Percentiles rank a stretch among this genome's conserved stretches.
Evolutionary conservation across 2,113 vertebrate genomes (phyloP).

Genomic region (Mus spicilegus): DNA sequence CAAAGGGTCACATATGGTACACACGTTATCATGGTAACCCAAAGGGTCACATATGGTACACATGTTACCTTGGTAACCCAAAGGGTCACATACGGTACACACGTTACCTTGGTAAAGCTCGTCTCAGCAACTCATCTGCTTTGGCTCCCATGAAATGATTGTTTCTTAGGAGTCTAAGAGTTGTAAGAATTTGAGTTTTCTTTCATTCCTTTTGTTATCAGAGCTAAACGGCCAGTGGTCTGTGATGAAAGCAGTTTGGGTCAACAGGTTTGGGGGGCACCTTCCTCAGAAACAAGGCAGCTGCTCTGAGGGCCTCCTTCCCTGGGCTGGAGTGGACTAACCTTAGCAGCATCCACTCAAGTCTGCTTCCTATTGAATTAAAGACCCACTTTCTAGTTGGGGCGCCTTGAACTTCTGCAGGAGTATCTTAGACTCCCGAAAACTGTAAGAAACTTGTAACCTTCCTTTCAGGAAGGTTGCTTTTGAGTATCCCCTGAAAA

Average conservation of each 20-base stretch:
- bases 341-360: background rate
- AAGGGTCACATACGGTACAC: too few relatives aligned
- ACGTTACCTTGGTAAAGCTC: background rate
- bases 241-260: background rate
- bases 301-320: background rate
- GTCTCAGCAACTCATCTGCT: conserved; percentile 12
- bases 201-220: background rate
- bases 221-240: background rate
- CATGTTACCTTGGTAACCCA: too few relatives aligned
- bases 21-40: too few relatives aligned
- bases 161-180: conserved; percentile 20
- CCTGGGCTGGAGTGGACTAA: background rate
- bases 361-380: conserved; percentile 8
- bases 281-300: background rate
- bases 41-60: too few relatives aligned
- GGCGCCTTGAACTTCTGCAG: background rate
- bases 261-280: background rate
- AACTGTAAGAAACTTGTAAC: conserved; percentile 27
- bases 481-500: conserved; percentile 51
- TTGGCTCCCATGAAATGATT: background rate
- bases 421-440: conserved; percentile 4
- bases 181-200: conserved; percentile 21
- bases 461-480: conserved; percentile 28
- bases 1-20: too few relatives aligned
- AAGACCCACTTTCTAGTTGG: background rate